Base-by-base conservation (phyloP, 1,140 invertebrate species). In the Scaptomyza montana region DNA sequence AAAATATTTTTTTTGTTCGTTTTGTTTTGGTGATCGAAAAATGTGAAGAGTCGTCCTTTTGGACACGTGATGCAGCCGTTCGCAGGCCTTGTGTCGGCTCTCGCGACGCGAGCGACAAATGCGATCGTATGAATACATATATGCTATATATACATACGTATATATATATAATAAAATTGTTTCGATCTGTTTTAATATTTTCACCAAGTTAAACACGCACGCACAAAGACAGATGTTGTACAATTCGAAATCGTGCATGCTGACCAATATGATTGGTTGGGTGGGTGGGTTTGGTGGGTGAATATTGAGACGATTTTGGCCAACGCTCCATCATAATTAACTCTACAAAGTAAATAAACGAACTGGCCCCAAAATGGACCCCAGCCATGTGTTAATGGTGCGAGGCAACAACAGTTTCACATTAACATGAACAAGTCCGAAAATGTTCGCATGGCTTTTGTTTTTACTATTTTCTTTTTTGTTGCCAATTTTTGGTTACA, bases 281-380 rank as follows among this genome's bases (percentile, higher is more conserved):
- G 8, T 36, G 33, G 33, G 28, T 30, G 16, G 28, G 49, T 64
- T 65, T 50, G 16, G 16, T 16, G 21, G 21, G 21, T 25, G 53
- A 28, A 46, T 74, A 65, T 57, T 64, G 62, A 62, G 45, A 68
- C 65, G 55, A 39, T 41, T 36, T 28, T 63, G 74, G 56, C 78
- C 78, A 81, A 65, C 53, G 79, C 74, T 82, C 70, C 71, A 87
- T 86, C 71, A 86, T 87, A 87, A 86, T 86, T 78, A 86, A 86
- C 84, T 82, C 77, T 82, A 86, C 82, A 87, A 86, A 86, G 78
- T 78, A 82, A 87, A 82, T 86, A 84, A 84, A 84, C 80, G 72
- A 68, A 84, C 60, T 79, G 80, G 73, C 67, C 75, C 33, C 33
- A 36, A 77, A 79, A 71, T 61, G 60, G 77, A 84, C 57, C 50